Evolutionary conservation across 2,113 vertebrate genomes (phyloP).

Genomic region (Brachyhypopomus occidentalis): DNA sequence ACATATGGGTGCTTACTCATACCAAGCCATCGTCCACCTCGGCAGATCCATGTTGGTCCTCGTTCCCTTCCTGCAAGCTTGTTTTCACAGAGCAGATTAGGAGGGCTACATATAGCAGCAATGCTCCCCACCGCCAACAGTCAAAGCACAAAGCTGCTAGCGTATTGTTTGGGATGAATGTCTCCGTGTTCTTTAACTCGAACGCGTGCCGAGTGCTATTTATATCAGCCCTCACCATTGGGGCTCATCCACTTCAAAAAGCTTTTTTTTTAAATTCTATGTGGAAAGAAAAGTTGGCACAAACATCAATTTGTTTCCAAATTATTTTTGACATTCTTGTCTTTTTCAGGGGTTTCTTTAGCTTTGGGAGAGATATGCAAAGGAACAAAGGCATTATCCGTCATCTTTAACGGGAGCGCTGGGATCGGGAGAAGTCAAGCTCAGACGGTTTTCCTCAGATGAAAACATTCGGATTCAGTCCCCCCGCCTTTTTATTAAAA

Average conservation of each 20-base stretch:
- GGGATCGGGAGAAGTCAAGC: slow-evolving; percentile 39
- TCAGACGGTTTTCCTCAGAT: neutral
- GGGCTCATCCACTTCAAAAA: slow-evolving; percentile 56
- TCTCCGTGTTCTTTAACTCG: neutral
- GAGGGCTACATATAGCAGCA: slow-evolving; percentile 20
- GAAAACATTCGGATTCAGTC: slow-evolving; percentile 14
- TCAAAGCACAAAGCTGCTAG: slow-evolving; percentile 35
- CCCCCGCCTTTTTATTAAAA: slow-evolving; percentile 46
- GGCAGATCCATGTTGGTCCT: slow-evolving; percentile 17
- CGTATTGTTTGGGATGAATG: slow-evolving; percentile 30
- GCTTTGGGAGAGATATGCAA: slow-evolving; percentile 56
- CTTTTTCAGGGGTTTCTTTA: slow-evolving; percentile 36
- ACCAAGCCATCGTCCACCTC: slow-evolving; percentile 30
- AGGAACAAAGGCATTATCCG: slow-evolving; percentile 45
- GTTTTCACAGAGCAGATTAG: slow-evolving; percentile 1
- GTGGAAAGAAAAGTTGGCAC: slow-evolving; percentile 56
- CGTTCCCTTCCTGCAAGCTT: slow-evolving; percentile 22
- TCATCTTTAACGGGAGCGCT: slow-evolving; percentile 44
- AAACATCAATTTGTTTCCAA: slow-evolving; percentile 58
- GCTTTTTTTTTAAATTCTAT: slow-evolving; percentile 59
- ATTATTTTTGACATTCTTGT: slow-evolving; percentile 59
- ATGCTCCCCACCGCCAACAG: slow-evolving; percentile 3
- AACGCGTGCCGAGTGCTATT: slow-evolving; percentile 34
- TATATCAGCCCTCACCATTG: slow-evolving; percentile 48
- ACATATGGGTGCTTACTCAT: slow-evolving; percentile 44